Base-by-base conservation (phyloP, 2,888 invertebrate genomes). In the Agonopterix arenella region DNA sequence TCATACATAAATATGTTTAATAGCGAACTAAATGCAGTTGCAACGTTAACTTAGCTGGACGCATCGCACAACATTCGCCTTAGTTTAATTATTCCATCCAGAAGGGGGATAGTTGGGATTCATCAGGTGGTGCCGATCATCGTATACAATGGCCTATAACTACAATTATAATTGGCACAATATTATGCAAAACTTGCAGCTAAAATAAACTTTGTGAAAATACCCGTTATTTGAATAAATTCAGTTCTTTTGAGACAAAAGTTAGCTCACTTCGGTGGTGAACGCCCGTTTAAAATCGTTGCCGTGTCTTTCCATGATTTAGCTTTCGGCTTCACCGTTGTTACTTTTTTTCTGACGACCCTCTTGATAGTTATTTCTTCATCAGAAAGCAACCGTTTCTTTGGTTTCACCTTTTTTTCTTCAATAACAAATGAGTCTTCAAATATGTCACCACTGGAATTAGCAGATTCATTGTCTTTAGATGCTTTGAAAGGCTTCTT, bases 371-470 rank as follows among this genome's bases (percentile, higher is more conserved):
- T 73, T 3, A 81, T 68, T 44, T 81, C 77, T 49, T 84, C 73
- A 37, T 80, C 68, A 0, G 84, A 70, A 1, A 83, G 51, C 49
- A 90, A 60, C 50, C 73, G 80, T 44, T 74, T 78, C 53, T 66
- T 84, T 1, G 80, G 74, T 50, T 76, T 85, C 0, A 76, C 66
- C 54, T 80, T 85, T 38, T 76, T 81, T 37, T 76, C 77, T 46
- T 81, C 76, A 3, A 80, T 68, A 2, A 63, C 71, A 40, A 80
- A 80, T 0, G 90, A 85, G 55, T 90, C 89, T 0, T 89, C 89
- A 42, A 90, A 89, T 3, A 89, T 80, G 49, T 90, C 90, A 0
- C 69, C 75, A 47, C 89, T 89, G 0, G 83, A 76, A 52, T 86
- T 75, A 0, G 68, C 65, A 0, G 70, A 73, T 11, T 60, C 58